Evolutionary conservation across 1,140 invertebrate species (phyloP).

Genomic region (Acromyrmex heyeri): DNA sequence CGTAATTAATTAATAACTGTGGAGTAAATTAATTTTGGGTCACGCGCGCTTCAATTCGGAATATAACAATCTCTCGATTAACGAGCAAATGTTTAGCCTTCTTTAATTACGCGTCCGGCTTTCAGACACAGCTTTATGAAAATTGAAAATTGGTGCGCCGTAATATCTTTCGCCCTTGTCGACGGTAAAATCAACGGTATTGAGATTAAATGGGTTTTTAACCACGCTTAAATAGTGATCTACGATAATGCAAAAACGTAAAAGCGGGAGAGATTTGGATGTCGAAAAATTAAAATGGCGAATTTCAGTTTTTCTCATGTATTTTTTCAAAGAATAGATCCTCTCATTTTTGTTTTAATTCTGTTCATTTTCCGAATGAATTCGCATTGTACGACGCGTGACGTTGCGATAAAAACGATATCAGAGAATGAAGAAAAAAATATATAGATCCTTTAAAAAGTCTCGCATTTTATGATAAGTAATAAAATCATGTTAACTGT

Average conservation of each 20-base stretch:
- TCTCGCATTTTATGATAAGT: conserved; percentile 15
- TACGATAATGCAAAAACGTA: background rate
- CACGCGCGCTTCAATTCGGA: background rate
- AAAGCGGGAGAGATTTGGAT: background rate
- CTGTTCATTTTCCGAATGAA: conserved; percentile 31
- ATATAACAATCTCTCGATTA: conserved; percentile 11
- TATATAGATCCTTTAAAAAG: background rate
- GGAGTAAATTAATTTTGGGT: conserved; percentile 42
- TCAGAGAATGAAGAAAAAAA: background rate
- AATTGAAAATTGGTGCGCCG: conserved; percentile 22
- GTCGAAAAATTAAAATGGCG: conserved; percentile 20
- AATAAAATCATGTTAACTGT: conserved; percentile 10
- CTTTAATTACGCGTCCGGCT: conserved; percentile 3
- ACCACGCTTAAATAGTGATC: conserved; percentile 27
- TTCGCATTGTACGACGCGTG: background rate
- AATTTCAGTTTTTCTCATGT: background rate
- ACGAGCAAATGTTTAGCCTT: conserved; percentile 31
- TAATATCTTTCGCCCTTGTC: conserved; percentile 7
- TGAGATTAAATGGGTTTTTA: conserved; percentile 32
- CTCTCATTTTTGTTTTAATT: conserved; percentile 45
- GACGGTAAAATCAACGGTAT: background rate
- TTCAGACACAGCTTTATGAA: conserved; percentile 23
- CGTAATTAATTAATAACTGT: conserved; percentile 37
- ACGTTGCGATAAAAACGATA: conserved; percentile 18
- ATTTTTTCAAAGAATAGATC: background rate